phyloP scores from a whole-genome alignment of 2,113 vertebrate species.

The Solenodon paradoxus region DNA sequence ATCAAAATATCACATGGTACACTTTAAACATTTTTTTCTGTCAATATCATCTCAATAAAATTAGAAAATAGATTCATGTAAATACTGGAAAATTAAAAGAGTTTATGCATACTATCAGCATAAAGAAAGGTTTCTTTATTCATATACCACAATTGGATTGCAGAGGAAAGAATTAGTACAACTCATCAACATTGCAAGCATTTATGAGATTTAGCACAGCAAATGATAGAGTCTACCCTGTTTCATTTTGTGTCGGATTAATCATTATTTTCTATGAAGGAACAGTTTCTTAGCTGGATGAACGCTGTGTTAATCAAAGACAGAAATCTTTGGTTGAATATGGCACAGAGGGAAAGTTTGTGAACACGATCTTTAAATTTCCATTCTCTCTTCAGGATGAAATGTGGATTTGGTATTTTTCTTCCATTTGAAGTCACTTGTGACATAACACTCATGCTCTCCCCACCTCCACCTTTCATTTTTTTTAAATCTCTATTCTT shows the following conservation, averaged over 20 bases:
- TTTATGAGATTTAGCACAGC: neutral
- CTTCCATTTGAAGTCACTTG: slow-evolving; percentile 65
- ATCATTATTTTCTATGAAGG: slow-evolving; percentile 28
- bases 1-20: neutral
- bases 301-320: slow-evolving; percentile 3
- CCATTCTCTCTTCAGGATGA: slow-evolving; percentile 51
- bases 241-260: neutral
- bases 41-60: neutral
- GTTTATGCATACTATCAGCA: neutral
- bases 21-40: neutral
- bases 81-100: neutral
- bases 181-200: neutral
- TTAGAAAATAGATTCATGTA: neutral
- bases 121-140: neutral
- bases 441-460: slow-evolving; percentile 52
- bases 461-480: slow-evolving; percentile 9
- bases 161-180: neutral
- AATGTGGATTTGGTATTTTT: slow-evolving; percentile 62
- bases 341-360: slow-evolving; percentile 25
- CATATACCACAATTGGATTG: neutral
- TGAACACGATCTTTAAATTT: slow-evolving; percentile 58
- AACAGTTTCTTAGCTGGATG: neutral
- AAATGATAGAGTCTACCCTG: neutral
- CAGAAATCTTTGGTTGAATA: slow-evolving; percentile 33
- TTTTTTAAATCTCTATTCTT: slow-evolving; percentile 55